A percentile compares a stretch with the other conserved stretches of the same genome.
Evolutionary conservation across 2,113 vertebrate species (phyloP).

Genomic region (Osmerus eperlanus): DNA sequence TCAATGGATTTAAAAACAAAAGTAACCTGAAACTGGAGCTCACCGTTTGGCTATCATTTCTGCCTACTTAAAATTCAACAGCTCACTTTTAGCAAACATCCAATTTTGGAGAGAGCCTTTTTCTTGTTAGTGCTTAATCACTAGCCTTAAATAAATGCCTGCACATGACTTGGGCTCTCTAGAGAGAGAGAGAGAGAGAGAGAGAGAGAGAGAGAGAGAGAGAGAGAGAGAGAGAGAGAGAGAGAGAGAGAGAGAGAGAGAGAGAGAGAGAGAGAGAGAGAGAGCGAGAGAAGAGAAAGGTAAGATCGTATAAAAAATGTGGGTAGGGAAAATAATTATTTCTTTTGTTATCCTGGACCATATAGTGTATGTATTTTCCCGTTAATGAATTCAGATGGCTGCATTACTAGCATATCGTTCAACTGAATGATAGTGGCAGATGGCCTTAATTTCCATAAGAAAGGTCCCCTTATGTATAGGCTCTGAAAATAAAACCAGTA

Average conservation of each 20-base stretch:
- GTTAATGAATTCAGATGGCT: constrained; percentile 73
- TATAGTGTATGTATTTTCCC: constrained; percentile 40
- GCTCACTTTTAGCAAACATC: constrained; percentile 42
- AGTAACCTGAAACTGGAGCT: neutral
- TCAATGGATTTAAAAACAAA: neutral
- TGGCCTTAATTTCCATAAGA: constrained; percentile 73
- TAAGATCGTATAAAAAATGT: constrained; percentile 59
- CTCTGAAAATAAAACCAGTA: constrained; percentile 62
- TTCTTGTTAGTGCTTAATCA: constrained; percentile 65
- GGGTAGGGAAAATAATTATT: constrained; percentile 61
- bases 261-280: constrained; percentile 31
- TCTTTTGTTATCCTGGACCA: constrained; percentile 59
- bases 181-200: constrained; percentile 30
- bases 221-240: constrained; percentile 30
- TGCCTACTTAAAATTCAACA: constrained; percentile 33
- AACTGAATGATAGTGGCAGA: constrained; percentile 69
- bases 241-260: constrained; percentile 30
- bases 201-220: neutral
- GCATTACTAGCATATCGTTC: constrained; percentile 67
- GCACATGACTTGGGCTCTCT: constrained; percentile 47
- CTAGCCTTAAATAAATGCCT: constrained; percentile 67
- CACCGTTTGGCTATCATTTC: neutral
- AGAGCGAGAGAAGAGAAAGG: neutral
- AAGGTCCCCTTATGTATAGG: constrained; percentile 66
- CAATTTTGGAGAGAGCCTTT: constrained; percentile 59